Percentiles rank a stretch among this genome's conserved stretches.
Conservation (phyloP, 2,797 vertebrate genomes). For the Enteromius afrohamiltoni region DNA sequence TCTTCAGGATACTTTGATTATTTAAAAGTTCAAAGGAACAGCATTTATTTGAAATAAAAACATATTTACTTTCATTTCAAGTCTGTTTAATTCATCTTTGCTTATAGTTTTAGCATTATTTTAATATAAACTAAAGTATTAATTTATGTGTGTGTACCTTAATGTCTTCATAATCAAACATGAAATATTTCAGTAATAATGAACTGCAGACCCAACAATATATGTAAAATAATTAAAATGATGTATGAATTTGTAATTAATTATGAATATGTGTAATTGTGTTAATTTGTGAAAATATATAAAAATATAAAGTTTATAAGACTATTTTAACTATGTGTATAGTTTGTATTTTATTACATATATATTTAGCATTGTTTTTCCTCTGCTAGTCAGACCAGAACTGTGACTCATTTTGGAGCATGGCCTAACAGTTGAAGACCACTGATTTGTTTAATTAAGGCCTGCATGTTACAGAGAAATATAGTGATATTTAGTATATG, state of each 20-base stretch:
- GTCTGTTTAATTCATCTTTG: neutral
- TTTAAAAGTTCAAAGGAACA: neutral
- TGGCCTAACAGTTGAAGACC: neutral
- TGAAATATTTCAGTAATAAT: neutral
- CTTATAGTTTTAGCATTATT: neutral
- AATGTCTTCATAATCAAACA: neutral
- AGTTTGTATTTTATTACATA: neutral
- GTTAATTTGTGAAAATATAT: neutral
- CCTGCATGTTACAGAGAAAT: neutral
- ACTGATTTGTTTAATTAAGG: conserved; percentile 6
- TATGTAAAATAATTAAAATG: neutral
- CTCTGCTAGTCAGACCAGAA: neutral
- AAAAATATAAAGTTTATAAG: neutral
- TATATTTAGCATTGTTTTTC: neutral
- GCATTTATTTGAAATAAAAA: neutral
- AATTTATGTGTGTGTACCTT: neutral
- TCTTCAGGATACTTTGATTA: neutral
- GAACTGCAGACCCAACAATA: neutral
- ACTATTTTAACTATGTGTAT: neutral
- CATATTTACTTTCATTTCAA: neutral
- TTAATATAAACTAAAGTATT: neutral
- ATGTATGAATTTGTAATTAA: neutral
- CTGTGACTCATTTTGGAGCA: neutral
- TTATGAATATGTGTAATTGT: neutral
- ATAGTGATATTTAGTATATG: neutral